Evolutionary conservation across 1,140 invertebrate species (phyloP).

Genomic region (Drosophila prosaltans): DNA sequence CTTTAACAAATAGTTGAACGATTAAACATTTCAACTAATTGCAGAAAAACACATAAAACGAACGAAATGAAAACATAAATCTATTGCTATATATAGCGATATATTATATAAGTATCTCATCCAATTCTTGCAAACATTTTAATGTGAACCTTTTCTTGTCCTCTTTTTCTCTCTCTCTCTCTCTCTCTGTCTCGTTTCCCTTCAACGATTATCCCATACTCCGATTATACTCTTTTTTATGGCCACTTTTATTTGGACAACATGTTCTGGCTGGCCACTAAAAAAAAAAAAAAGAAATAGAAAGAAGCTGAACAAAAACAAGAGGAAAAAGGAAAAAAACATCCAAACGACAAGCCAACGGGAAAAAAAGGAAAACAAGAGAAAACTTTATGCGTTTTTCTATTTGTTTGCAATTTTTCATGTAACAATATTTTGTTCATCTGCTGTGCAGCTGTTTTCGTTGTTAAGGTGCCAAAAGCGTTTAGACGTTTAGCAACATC

Average conservation of each 20-base stretch:
- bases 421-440: constrained; percentile 68
- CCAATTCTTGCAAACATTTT: neutral
- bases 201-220: constrained; percentile 28
- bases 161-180: neutral
- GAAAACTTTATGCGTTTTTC: constrained; percentile 43
- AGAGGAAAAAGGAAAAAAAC: neutral
- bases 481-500: constrained; percentile 56
- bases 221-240: constrained; percentile 45
- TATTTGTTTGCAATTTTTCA: constrained; percentile 68
- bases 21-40: constrained; percentile 1
- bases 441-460: constrained; percentile 66
- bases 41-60: neutral
- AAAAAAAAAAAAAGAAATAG: neutral
- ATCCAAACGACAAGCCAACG: neutral
- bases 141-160: neutral
- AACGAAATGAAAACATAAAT: constrained; percentile 6
- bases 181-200: neutral
- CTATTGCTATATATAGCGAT: neutral
- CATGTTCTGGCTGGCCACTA: constrained; percentile 38
- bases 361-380: constrained; percentile 8
- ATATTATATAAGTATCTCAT: neutral
- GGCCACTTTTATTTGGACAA: constrained; percentile 45
- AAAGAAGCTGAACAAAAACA: constrained; percentile 29
- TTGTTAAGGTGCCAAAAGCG: constrained; percentile 73
- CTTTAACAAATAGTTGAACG: neutral